These are phyloP conservation scores for Heliconius hortense DNA, from an alignment of 2,888 invertebrate species.

Conservation along the genomic window DNA sequence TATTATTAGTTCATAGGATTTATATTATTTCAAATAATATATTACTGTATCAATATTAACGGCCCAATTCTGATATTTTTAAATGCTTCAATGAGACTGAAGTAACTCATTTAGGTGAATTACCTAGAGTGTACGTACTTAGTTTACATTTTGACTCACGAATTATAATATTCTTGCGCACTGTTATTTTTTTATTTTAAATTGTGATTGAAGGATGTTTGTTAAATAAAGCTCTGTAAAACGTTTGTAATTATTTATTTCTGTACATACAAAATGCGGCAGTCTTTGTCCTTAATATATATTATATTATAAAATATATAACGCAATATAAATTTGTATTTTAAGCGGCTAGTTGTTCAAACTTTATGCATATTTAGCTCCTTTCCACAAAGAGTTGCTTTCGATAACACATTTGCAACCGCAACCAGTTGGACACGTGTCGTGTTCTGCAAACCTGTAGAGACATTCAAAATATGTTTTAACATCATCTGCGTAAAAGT, in stretches of 20 bases:
- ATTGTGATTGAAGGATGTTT: slow-evolving; percentile 63
- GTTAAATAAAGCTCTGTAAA: slow-evolving; percentile 71
- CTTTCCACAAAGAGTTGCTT: slow-evolving; percentile 74
- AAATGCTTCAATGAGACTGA: slow-evolving; percentile 62
- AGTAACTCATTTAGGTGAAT: slow-evolving; percentile 47
- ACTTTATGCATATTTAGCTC: slow-evolving; percentile 64
- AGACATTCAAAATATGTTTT: background rate
- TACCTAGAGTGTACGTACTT: slow-evolving; percentile 11
- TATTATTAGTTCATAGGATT: background rate
- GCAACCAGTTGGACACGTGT: slow-evolving; percentile 94
- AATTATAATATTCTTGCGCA: slow-evolving; percentile 65
- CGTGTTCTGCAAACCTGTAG: slow-evolving; percentile 81
- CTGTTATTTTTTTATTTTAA: slow-evolving; percentile 58
- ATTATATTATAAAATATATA: slow-evolving; percentile 26
- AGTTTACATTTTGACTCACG: slow-evolving; percentile 47
- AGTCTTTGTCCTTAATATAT: slow-evolving; percentile 53
- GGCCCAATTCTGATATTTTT: slow-evolving; percentile 24
- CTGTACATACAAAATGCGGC: slow-evolving; percentile 52
- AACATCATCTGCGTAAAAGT: background rate
- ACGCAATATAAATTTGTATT: slow-evolving; percentile 16
- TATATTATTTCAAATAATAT: background rate
- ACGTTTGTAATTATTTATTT: slow-evolving; percentile 56
- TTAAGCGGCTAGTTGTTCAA: slow-evolving; percentile 6
- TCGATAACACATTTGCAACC: slow-evolving; percentile 93
- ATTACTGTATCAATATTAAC: background rate